Evolutionary conservation across 2,888 invertebrate genomes (phyloP), one percentile per base, ranked within the genome.

Genomic region (Aporophyla lueneburgensis): DNA sequence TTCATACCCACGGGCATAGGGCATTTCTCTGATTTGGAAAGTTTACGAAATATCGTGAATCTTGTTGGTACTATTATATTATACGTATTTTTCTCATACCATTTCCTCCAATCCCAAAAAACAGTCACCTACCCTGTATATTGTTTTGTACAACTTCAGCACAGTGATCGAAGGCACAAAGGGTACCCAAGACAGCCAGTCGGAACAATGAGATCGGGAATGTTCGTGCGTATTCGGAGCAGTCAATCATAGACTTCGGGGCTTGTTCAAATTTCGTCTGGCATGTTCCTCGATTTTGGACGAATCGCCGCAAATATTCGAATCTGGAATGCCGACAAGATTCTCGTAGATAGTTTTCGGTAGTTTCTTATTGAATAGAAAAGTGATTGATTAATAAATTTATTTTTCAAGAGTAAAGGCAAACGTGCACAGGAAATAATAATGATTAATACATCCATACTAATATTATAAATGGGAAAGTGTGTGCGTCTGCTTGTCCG

Each of bases 161-260:
- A 43, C 73, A 58, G n/a, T n/a, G n/a, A n/a, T n/a, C n/a, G n/a
- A n/a, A n/a, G n/a, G n/a, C n/a, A n/a, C n/a, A n/a, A n/a, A 77
- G 43, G 21, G 27, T 53, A 70, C 56, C 79, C 65, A 27, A 69
- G 19, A 43, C 12, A 67, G 21, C 53, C 51, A 46, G 53, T 54
- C 46, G 14, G 43, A 71, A 71, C 63, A 83, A 83, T 61, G 62
- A 49, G 24, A 71, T 75, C 68, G 75, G 65, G 61, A 75, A 80
- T 82, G 69, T 81, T 74, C 71, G 71, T 74, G 54, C 63, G 54
- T 70, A 71, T 74, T 74, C 74, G 67, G 27, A 43, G 16, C 19
- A 43, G 24, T 67, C 67, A 71, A 74, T 80, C 58, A 68, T 79
- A 46, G 19, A 68, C 33, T 33, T 80, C 68, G 62, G 54, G 6